Conservation (phyloP, 1,140 invertebrate genomes). For the Magallana ariakensis region DNA sequence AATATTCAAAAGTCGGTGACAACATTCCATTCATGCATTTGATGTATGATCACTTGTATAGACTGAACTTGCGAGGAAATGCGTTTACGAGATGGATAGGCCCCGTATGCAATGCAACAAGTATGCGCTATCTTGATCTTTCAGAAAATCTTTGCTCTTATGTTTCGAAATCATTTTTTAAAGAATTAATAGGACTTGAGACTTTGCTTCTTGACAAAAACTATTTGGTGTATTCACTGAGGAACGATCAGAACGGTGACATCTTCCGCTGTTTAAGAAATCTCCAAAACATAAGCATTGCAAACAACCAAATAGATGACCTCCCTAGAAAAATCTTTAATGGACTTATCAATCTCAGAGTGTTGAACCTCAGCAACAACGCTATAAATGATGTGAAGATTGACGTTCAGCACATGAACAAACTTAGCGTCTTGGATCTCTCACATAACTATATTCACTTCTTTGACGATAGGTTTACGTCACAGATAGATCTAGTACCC, state of each 20-base stretch:
- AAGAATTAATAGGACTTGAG: constrained; percentile 34
- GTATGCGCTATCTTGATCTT: constrained; percentile 40
- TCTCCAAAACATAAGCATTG: constrained; percentile 56
- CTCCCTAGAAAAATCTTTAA: constrained; percentile 45
- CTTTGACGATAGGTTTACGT: background rate
- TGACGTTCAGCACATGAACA: constrained; percentile 1
- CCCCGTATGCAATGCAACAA: background rate
- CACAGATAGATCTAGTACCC: constrained; percentile 35
- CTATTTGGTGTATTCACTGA: constrained; percentile 30
- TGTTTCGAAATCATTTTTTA: constrained; percentile 53
- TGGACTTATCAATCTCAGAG: constrained; percentile 36
- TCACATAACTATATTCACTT: constrained; percentile 50
- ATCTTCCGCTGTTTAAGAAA: constrained; percentile 48
- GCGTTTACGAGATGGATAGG: background rate
- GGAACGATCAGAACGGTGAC: background rate
- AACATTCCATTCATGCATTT: background rate
- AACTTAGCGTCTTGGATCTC: constrained; percentile 49
- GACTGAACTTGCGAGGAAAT: background rate
- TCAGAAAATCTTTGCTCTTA: constrained; percentile 40
- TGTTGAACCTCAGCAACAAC: constrained; percentile 54
- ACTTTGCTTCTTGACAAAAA: constrained; percentile 44
- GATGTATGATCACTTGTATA: background rate
- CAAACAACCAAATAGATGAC: constrained; percentile 51
- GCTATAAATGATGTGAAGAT: background rate
- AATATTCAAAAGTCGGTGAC: background rate